Base-by-base conservation (phyloP, 2,113 vertebrate genomes). In the Strix aluco region DNA sequence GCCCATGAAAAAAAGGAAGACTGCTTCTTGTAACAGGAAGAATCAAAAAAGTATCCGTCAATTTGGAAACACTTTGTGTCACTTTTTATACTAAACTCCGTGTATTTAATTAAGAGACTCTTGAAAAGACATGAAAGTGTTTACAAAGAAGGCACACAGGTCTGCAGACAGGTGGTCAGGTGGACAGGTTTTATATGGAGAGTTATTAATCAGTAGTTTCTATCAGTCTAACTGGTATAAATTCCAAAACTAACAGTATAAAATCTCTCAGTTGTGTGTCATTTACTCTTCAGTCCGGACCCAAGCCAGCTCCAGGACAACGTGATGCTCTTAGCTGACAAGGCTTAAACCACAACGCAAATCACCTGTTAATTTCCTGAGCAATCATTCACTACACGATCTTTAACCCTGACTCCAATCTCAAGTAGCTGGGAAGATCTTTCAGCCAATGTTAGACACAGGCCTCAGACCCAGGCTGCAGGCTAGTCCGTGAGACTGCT, bases 61-160 rank as follows among this genome's bases (percentile, higher is more conserved):
- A 87, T 93, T 91, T 95, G 73, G 92, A 97, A 97, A 98, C 82
- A n/a, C 96, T 96, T 95, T 96, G 95, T 92, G 92, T 92, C 92
- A 94, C 95, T 96, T 97, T 95, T 94, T 95, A 77, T 94, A 94
- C 97, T 96, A 97, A 98, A 98, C 98, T 95, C 97, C 86, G 97
- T 96, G 98, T 96, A 98, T 97, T 98, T 98, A 94, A 98, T 98
- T 97, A 95, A 98, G 89, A 97, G 98, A 98, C 98, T 98, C 97
- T 97, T 95, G 98, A 98, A 98, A 98, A 98, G 98, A 98, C 97
- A 98, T 98, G 97, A 96, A 98, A 98, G 97, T 97, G 97, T 98
- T 97, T 98, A 98, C 99, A 99, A 99, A 99, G 99, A 99, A 99
- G 99, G 98, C 98, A 99, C 98, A 99, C 97, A 98, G 99, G 99